phyloP scores from a whole-genome alignment of 2,888 invertebrate species.

The Clitarchus hookeri region DNA sequence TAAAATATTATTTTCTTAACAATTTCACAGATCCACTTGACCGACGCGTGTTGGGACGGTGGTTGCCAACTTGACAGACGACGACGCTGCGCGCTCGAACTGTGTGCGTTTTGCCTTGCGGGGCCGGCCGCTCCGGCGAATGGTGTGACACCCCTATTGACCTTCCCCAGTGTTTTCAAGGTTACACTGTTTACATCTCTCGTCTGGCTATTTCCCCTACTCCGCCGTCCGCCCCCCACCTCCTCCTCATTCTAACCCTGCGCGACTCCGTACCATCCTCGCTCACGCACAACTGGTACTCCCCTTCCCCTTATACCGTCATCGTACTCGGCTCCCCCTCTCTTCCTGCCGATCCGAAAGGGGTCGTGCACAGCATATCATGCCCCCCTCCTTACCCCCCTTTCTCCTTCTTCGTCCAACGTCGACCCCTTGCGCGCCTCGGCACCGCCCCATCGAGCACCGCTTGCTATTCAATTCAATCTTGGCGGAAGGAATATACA shows the following conservation, averaged over 20 bases:
- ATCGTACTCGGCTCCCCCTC: not conserved
- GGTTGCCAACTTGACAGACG: not conserved
- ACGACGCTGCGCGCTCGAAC: not conserved
- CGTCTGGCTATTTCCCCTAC: constrained; percentile 26
- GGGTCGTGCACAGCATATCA: constrained; percentile 14
- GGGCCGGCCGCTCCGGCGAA: not conserved
- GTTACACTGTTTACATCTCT: constrained; percentile 35
- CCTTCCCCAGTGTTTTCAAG: constrained; percentile 37
- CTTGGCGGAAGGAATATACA: constrained; percentile 12
- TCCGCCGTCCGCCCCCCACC: not conserved
- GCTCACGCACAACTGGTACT: constrained; percentile 14
- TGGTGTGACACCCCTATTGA: constrained; percentile 34
- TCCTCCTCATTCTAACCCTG: not conserved
- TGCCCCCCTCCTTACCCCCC: not conserved
- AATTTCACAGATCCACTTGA: too few species aligned
- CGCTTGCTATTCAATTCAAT: constrained; percentile 22
- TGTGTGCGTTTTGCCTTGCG: too few species aligned
- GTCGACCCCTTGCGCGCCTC: not conserved
- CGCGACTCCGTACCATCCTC: constrained; percentile 14
- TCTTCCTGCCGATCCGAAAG: not conserved
- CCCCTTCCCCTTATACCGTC: not conserved
- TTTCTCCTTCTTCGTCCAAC: not conserved
- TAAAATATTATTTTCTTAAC: too few species aligned
- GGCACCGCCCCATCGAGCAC: not conserved
- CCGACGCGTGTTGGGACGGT: not conserved